Evolutionary conservation across 1,140 invertebrate species (phyloP).

Genomic region (Brachionus paranguensis): DNA sequence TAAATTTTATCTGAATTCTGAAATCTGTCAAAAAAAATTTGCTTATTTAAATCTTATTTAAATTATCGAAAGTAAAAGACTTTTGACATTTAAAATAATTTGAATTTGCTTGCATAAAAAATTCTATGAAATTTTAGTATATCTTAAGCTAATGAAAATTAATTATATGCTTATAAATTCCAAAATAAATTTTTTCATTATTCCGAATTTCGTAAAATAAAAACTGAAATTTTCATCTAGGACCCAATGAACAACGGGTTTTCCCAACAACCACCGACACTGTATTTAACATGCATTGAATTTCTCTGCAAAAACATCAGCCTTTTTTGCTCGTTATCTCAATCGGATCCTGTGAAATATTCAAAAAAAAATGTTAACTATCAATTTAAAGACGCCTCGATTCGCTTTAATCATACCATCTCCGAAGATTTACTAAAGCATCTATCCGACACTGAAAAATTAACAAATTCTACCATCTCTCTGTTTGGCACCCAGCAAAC

Average conservation of each 20-base stretch:
- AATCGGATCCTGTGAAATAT: not conserved
- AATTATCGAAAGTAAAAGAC: not conserved
- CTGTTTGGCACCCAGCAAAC: not conserved
- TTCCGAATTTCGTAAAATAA: not conserved
- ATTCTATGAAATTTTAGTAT: not conserved
- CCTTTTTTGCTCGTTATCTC: not conserved
- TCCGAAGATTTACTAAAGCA: not conserved
- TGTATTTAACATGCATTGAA: not conserved
- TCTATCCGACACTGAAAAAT: not conserved
- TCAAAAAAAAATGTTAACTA: not conserved
- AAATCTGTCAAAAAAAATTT: too few relatives aligned
- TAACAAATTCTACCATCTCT: not conserved
- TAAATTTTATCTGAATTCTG: too few relatives aligned
- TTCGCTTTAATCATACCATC: not conserved
- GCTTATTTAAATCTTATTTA: too few relatives aligned
- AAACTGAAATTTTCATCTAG: not conserved
- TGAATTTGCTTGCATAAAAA: not conserved
- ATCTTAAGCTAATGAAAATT: not conserved
- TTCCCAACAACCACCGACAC: not conserved
- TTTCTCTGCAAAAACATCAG: not conserved
- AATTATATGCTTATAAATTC: not conserved
- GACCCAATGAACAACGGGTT: not conserved
- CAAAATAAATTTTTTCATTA: not conserved
- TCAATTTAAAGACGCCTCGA: not conserved
- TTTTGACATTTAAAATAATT: not conserved